Evolutionary conservation across 1,140 invertebrate genomes (phyloP).

Genomic region (Drosophila melanica): DNA sequence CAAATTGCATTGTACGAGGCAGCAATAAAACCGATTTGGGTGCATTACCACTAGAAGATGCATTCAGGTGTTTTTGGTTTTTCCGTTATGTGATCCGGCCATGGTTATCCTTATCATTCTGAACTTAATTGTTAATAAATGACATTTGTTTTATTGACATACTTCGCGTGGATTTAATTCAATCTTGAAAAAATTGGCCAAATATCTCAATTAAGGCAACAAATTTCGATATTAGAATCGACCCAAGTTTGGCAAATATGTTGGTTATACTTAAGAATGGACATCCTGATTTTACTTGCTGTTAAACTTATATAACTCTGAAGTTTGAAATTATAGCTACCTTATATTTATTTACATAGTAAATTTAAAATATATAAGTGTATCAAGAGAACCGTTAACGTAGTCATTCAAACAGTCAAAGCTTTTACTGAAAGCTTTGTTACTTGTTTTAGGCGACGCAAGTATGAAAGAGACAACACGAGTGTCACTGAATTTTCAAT

Average conservation of each 20-base stretch:
- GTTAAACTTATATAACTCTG: too few species aligned
- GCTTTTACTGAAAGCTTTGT: background rate
- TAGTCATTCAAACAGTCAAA: background rate
- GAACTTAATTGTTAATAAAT: too few species aligned
- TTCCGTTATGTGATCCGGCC: slow-evolving; percentile 1
- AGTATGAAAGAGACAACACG: slow-evolving; percentile 12
- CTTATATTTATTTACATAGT: too few species aligned
- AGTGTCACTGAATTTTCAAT: background rate
- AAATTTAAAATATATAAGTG: background rate
- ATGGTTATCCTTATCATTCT: slow-evolving; percentile 6
- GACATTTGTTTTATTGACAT: too few species aligned
- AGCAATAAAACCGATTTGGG: slow-evolving; percentile 26
- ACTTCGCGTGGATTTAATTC: too few species aligned
- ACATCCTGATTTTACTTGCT: too few species aligned
- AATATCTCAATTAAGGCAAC: too few species aligned
- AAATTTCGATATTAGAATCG: too few species aligned
- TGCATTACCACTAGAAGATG: slow-evolving; percentile 5
- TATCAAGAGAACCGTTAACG: background rate
- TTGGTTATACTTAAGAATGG: too few species aligned
- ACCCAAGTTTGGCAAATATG: too few species aligned
- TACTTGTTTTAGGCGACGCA: background rate
- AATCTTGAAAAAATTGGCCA: too few species aligned
- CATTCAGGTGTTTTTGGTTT: slow-evolving; percentile 25
- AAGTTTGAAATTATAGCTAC: too few species aligned
- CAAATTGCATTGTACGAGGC: slow-evolving; percentile 17